A percentile compares a stretch with the other conserved stretches of the same genome.
These are phyloP conservation scores for Troides aeacus DNA, from an alignment of 2,888 invertebrate species.

Conservation along the genomic window DNA sequence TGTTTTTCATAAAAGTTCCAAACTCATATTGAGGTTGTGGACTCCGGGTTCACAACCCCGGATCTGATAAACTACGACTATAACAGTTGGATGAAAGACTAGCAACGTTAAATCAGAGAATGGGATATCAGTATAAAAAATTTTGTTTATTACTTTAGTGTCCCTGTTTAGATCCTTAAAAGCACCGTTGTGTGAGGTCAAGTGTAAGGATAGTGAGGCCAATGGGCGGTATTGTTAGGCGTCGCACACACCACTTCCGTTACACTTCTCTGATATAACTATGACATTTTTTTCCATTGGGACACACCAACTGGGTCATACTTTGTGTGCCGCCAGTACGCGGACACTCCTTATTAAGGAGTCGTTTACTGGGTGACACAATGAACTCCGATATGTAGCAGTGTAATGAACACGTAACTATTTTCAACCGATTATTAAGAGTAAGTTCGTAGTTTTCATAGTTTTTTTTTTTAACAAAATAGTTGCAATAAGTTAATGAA, in stretches of 20 bases:
- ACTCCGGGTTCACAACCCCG: too few relatives aligned
- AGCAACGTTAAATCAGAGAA: neutral
- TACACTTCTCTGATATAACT: conserved; percentile 73
- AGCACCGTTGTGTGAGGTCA: conserved; percentile 52
- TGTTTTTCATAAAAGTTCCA: too few relatives aligned
- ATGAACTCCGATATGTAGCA: conserved; percentile 22
- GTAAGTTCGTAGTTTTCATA: too few relatives aligned
- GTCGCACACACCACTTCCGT: conserved; percentile 66
- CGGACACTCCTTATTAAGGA: conserved; percentile 49
- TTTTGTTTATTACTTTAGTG: neutral
- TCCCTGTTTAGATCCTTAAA: conserved; percentile 19
- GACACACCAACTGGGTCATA: conserved; percentile 50
- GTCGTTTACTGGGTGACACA: conserved; percentile 41
- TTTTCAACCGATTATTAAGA: too few relatives aligned
- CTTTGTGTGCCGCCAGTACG: conserved; percentile 46
- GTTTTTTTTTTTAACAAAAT: too few relatives aligned
- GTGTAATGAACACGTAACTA: neutral
- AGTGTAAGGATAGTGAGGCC: conserved; percentile 42
- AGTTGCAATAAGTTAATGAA: too few relatives aligned
- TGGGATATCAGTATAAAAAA: neutral
- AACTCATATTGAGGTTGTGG: too few relatives aligned
- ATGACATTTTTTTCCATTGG: conserved; percentile 76
- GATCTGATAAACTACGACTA: too few relatives aligned
- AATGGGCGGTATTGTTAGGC: conserved; percentile 50
- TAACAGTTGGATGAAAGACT: neutral